Evolutionary conservation across 2,888 invertebrate species (phyloP).

Genomic region (Agrypnus murinus): DNA sequence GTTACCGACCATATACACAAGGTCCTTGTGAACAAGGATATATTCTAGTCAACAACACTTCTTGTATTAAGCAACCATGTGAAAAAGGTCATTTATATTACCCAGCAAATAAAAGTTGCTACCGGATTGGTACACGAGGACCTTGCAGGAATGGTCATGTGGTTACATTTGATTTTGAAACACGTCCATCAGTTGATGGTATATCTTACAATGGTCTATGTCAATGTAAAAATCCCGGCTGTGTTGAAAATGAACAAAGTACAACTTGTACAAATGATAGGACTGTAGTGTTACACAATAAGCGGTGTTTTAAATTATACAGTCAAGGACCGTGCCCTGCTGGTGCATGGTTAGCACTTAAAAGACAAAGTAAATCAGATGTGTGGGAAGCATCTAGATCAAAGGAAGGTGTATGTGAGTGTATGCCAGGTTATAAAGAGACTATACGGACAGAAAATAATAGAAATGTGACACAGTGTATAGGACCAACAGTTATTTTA

Average conservation of each 20-base stretch:
- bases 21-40: constrained; percentile 83
- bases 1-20: constrained; percentile 85
- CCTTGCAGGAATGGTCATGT: constrained; percentile 84
- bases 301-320: constrained; percentile 85
- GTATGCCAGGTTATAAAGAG: constrained; percentile 79
- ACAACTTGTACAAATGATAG: constrained; percentile 60
- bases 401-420: constrained; percentile 72
- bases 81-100: constrained; percentile 84
- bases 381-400: constrained; percentile 59
- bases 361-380: constrained; percentile 68
- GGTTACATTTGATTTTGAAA: constrained; percentile 87
- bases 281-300: constrained; percentile 79
- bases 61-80: constrained; percentile 83
- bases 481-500: constrained; percentile 77
- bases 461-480: constrained; percentile 71
- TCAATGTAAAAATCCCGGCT: constrained; percentile 73
- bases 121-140: constrained; percentile 84
- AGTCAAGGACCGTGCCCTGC: constrained; percentile 84
- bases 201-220: constrained; percentile 89
- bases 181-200: constrained; percentile 85
- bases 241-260: constrained; percentile 53
- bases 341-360: constrained; percentile 81
- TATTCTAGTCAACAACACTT: constrained; percentile 81
- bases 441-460: constrained; percentile 66
- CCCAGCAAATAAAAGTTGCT: constrained; percentile 82